Conservation (phyloP, 2,797 vertebrate genomes). For the Sarcophilus harrisii region DNA sequence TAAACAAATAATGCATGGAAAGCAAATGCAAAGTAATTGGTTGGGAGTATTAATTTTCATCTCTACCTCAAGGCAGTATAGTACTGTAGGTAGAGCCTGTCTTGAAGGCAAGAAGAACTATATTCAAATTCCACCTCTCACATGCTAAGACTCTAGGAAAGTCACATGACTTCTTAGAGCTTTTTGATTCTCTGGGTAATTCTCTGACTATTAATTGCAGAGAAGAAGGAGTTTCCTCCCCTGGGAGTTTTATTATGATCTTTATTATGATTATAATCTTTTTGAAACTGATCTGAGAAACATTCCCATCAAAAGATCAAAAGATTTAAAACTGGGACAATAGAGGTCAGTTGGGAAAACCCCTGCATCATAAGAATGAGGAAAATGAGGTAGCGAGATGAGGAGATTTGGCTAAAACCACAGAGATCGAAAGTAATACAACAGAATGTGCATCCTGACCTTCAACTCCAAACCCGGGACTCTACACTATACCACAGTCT, state of each 20-base stretch:
- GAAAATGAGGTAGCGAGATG: neutral
- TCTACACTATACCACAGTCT: neutral
- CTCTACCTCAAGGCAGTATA: neutral
- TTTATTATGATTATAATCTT: neutral
- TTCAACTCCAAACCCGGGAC: neutral
- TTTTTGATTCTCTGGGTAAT: neutral
- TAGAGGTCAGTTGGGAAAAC: neutral
- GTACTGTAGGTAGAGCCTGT: neutral
- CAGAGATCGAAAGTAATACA: neutral
- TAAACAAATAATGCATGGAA: too few species aligned
- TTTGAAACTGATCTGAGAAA: neutral
- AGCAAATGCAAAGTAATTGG: neutral
- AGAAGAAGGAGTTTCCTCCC: neutral
- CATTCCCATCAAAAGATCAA: neutral
- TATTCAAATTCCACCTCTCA: neutral
- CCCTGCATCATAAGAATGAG: neutral
- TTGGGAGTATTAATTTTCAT: neutral
- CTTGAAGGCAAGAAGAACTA: neutral
- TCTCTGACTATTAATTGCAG: neutral
- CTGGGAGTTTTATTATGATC: neutral
- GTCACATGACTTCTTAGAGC: neutral
- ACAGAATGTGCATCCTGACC: neutral
- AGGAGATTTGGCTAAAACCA: neutral
- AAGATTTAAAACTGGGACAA: neutral
- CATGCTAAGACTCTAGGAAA: neutral